Evolutionary conservation across 2,888 invertebrate genomes (phyloP), one percentile per base, ranked within the genome.

Genomic region (Dione juno): DNA sequence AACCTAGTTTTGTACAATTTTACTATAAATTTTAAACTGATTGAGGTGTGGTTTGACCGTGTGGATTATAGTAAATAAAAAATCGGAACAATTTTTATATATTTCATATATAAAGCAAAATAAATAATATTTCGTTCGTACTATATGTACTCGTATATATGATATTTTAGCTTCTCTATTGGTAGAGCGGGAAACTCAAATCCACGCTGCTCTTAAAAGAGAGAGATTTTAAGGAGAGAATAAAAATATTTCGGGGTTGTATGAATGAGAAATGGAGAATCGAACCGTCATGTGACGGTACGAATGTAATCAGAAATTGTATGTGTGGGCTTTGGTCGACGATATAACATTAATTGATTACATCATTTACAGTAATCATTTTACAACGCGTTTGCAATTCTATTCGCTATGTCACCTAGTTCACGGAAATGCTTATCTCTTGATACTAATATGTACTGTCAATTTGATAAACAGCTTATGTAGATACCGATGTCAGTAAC

Each of bases 1-100:
- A 41, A 64, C 69, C 21, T 28, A 13, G 54, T 63, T 69, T 69
- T 54, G 63, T 64, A 43, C 48, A 28, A 63, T 48, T 40, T 37
- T 54, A 54, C 53, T 54, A 54, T 57, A 69, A 64, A 63, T 54
- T 19, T 48, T 14, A n/a, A 48, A 21, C 11, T 40, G 48, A 63
- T 64, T 48, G 45, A 57, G n/a, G 63, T 64, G 64, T 37, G 50
- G 52, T 52, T 52, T 50, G 28, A 28, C 28, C 28, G n/a, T n/a
- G n/a, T n/a, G n/a, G 50, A 50, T 50, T 13, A 37, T 40, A 10
- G 14, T 52, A 50, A 40, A 57, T 40, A 57, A 40, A 13, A 19
- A 16, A 10, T 19, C 5, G 3, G 9, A 50, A 50, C 10, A 50
- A 50, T 16, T 16, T 50, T 11, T 19, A 19, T 48, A 16, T 16